Conservation (phyloP, 23 tunicate genomes). For the Trididemnum nubilum region DNA sequence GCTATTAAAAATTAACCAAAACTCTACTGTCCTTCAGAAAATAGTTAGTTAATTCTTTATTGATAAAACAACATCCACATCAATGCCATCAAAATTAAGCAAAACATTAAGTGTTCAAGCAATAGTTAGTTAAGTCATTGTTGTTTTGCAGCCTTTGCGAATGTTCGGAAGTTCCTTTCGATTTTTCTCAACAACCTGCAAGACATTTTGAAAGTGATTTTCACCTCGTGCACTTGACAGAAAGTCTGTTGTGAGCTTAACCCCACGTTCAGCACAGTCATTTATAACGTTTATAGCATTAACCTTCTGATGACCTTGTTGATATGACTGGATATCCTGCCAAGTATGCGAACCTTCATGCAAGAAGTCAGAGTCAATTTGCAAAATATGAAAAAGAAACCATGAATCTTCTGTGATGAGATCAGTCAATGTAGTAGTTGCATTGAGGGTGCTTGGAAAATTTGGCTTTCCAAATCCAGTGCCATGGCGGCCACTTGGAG, state of each 20-base stretch:
- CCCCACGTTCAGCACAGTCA: conserved; percentile 25
- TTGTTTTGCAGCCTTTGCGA: conserved; percentile 8
- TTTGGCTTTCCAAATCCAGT: conserved; percentile 12
- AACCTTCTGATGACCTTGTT: conserved; percentile 12
- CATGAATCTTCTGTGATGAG: conserved; percentile 21
- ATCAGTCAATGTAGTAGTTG: neutral
- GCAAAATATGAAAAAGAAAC: conserved; percentile 3
- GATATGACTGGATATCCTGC: neutral
- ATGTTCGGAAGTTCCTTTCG: neutral
- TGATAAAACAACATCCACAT: too few relatives aligned
- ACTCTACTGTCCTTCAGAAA: neutral
- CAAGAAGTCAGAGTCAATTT: conserved; percentile 3
- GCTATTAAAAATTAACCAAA: neutral
- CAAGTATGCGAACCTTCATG: neutral
- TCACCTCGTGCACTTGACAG: neutral
- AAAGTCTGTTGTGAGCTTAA: conserved; percentile 1
- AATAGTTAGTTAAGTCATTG: neutral
- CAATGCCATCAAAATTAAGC: too few relatives aligned
- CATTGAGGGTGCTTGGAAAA: neutral
- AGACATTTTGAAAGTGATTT: conserved; percentile 14
- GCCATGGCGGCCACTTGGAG: conserved; percentile 9
- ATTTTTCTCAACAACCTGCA: conserved; percentile 9
- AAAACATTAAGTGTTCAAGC: too few relatives aligned
- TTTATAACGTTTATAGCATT: conserved; percentile 18
- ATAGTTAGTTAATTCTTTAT: too few relatives aligned